A percentile compares a stretch with the other conserved stretches of the same genome.
Evolutionary conservation across 2,888 invertebrate genomes (phyloP).

Genomic region (Buathra laborator): DNA sequence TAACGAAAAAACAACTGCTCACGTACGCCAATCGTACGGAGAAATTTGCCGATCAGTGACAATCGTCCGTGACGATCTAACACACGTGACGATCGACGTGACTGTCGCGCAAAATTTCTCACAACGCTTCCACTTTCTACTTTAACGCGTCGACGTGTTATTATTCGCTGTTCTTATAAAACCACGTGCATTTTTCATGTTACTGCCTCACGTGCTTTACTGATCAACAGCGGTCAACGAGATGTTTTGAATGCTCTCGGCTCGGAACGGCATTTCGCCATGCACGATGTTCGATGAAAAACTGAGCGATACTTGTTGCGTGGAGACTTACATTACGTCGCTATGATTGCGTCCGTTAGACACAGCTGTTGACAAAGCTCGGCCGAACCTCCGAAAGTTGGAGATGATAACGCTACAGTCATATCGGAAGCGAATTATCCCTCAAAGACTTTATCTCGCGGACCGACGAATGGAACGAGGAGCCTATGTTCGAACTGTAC

Average conservation of each 20-base stretch:
- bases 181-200: background rate
- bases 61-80: slow-evolving; percentile 22
- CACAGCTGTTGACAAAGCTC: background rate
- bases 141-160: slow-evolving; percentile 1
- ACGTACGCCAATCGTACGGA: background rate
- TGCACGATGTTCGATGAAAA: background rate
- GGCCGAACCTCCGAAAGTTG: slow-evolving; percentile 3
- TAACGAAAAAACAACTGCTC: background rate
- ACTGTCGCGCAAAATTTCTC: slow-evolving; percentile 1
- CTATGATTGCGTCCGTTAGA: background rate
- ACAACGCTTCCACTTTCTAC: slow-evolving; percentile 25
- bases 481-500: background rate
- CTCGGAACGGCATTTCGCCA: background rate
- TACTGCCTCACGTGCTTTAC: background rate
- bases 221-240: background rate
- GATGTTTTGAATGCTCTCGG: background rate
- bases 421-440: slow-evolving; percentile 49
- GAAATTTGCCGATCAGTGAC: slow-evolving; percentile 7
- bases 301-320: background rate
- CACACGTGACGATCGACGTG: slow-evolving; percentile 17
- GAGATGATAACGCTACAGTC: slow-evolving; percentile 29
- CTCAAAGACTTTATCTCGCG: slow-evolving; percentile 49
- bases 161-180: too few species aligned
- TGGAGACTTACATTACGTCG: background rate
- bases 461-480: slow-evolving; percentile 18